Evolutionary conservation across 2,888 invertebrate genomes (phyloP).

Genomic region (Zaprionus obscuricornis): DNA sequence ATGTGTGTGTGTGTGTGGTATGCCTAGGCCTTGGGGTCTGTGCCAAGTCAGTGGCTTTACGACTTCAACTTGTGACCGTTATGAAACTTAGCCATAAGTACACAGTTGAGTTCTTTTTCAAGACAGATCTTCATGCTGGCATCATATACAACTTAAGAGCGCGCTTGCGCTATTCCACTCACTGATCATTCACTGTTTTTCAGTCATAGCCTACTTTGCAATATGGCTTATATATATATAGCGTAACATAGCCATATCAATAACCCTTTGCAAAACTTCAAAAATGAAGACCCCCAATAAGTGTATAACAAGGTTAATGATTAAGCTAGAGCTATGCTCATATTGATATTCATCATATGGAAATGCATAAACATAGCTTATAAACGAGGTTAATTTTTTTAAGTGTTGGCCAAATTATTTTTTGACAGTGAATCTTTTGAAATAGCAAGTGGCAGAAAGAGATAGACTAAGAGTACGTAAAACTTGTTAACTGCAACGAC

Average conservation of each 20-base stretch:
- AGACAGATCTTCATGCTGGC: not conserved
- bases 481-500: too few relatives aligned
- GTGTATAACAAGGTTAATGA: conserved; percentile 66
- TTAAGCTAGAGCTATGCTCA: conserved; percentile 28
- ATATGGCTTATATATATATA: too few relatives aligned
- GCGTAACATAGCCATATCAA: too few relatives aligned
- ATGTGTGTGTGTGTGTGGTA: conserved; percentile 55
- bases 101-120: conserved; percentile 50
- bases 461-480: too few relatives aligned
- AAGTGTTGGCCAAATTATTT: too few relatives aligned
- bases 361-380: too few relatives aligned
- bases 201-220: conserved; percentile 24
- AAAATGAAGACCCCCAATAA: conserved; percentile 13
- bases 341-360: too few relatives aligned
- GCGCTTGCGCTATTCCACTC: not conserved
- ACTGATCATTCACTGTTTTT: not conserved
- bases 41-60: conserved; percentile 64
- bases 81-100: conserved; percentile 43
- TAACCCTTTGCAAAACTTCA: not conserved
- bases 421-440: too few relatives aligned
- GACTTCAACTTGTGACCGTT: conserved; percentile 63
- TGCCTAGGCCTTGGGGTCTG: conserved; percentile 51
- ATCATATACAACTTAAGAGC: conserved; percentile 1
- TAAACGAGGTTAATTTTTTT: too few relatives aligned
- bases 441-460: too few relatives aligned